A percentile compares a stretch with the other conserved stretches of the same genome.
These are phyloP conservation scores for Garrulus glandarius DNA, from an alignment of 2,797 vertebrate genomes.

Conservation along the genomic window DNA sequence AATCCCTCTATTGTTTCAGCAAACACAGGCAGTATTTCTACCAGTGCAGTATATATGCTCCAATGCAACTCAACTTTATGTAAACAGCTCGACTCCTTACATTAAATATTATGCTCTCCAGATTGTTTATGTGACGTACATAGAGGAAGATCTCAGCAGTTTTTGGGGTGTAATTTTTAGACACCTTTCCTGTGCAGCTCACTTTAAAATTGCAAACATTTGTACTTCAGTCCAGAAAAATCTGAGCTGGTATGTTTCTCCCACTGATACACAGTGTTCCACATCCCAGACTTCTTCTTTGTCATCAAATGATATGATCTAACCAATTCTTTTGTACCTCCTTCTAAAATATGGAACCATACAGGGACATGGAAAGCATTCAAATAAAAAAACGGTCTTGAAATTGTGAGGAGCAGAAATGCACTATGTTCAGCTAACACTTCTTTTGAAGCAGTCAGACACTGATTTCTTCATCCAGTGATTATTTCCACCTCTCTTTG, in stretches of 20 bases:
- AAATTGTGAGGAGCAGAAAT: not conserved
- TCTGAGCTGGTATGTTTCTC: not conserved
- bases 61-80: not conserved
- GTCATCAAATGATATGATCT: not conserved
- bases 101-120: not conserved
- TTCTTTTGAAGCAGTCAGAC: not conserved
- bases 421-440: not conserved
- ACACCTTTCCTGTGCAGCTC: not conserved
- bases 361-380: not conserved
- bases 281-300: not conserved
- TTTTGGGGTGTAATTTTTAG: not conserved
- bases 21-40: not conserved
- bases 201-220: not conserved
- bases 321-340: not conserved
- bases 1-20: not conserved
- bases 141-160: not conserved
- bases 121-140: not conserved
- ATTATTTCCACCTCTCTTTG: not conserved
- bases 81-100: not conserved
- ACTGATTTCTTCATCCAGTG: not conserved
- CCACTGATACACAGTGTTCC: not conserved
- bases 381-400: not conserved
- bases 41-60: not conserved
- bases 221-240: not conserved
- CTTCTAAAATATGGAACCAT: not conserved